phyloP scores from a whole-genome alignment of 2,113 vertebrate genomes.

The Etheostoma cragini region DNA sequence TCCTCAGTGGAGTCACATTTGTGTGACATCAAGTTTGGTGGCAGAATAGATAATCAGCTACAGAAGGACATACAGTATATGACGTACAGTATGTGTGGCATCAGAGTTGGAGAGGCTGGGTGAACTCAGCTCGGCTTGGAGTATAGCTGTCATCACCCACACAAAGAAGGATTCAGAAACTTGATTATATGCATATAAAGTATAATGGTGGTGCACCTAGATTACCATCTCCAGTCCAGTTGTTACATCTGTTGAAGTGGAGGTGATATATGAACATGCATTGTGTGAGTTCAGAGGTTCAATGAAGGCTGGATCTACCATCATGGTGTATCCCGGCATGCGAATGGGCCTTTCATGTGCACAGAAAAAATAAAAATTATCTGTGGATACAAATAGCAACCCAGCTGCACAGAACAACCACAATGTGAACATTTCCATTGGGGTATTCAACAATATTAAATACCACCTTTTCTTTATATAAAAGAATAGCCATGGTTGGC shows the following conservation, averaged over 20 bases:
- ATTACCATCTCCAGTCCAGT: not conserved
- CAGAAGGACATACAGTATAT: not conserved
- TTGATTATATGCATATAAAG: not conserved
- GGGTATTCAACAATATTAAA: not conserved
- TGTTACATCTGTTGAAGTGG: not conserved
- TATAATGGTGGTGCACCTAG: not conserved
- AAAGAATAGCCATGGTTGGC: not conserved
- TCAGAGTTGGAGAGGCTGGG: not conserved
- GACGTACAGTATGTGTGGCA: not conserved
- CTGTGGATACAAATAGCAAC: not conserved
- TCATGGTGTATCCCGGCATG: not conserved
- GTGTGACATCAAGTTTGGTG: slow-evolving; percentile 36
- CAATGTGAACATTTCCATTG: not conserved
- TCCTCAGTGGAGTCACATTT: slow-evolving; percentile 43
- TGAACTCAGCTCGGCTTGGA: slow-evolving; percentile 1
- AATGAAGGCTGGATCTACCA: not conserved
- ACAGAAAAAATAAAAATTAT: slow-evolving; percentile 1
- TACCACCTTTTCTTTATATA: not conserved
- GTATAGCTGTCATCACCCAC: not conserved
- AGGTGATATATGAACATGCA: not conserved
- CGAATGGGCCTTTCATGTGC: not conserved
- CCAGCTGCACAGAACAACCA: not conserved
- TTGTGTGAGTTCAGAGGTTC: not conserved
- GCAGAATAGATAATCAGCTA: slow-evolving; percentile 25
- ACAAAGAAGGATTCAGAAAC: slow-evolving; percentile 5